A percentile compares a stretch with the other conserved stretches of the same genome.
Evolutionary conservation across 2,888 invertebrate genomes (phyloP).

Genomic region (Phragmatobia fuliginosa): DNA sequence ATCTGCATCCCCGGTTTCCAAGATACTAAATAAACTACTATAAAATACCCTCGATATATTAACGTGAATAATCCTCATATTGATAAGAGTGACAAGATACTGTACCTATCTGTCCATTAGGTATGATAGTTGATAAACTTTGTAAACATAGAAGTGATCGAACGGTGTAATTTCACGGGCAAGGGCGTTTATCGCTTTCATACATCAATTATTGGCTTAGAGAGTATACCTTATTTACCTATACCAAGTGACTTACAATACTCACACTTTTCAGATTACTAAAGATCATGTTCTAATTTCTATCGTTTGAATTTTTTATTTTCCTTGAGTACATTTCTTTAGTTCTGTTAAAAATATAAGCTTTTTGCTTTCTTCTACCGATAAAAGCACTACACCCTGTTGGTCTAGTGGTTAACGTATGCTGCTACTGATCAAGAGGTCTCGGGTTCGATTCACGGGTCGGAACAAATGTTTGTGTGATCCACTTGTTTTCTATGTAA

Average conservation of each 20-base stretch:
- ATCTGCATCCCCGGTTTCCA: conserved; percentile 11
- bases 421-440: too few species aligned
- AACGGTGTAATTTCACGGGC: conserved; percentile 69
- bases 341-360: too few species aligned
- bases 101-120: conserved; percentile 78
- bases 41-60: conserved; percentile 27
- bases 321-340: not conserved
- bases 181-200: conserved; percentile 55
- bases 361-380: too few species aligned
- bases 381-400: too few species aligned
- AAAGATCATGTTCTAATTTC: too few species aligned
- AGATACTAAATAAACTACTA: conserved; percentile 26
- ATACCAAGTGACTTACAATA: not conserved
- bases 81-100: conserved; percentile 70
- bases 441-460: too few species aligned
- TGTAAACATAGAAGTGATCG: conserved; percentile 71
- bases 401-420: too few species aligned
- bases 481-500: too few species aligned
- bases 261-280: not conserved
- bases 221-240: not conserved
- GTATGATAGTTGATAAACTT: conserved; percentile 64
- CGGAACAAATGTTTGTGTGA: too few species aligned
- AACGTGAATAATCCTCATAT: conserved; percentile 37
- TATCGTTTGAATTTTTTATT: not conserved
- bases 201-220: not conserved